Base-by-base conservation (phyloP, 2,888 invertebrate genomes). In the Lycaena phlaeas region DNA sequence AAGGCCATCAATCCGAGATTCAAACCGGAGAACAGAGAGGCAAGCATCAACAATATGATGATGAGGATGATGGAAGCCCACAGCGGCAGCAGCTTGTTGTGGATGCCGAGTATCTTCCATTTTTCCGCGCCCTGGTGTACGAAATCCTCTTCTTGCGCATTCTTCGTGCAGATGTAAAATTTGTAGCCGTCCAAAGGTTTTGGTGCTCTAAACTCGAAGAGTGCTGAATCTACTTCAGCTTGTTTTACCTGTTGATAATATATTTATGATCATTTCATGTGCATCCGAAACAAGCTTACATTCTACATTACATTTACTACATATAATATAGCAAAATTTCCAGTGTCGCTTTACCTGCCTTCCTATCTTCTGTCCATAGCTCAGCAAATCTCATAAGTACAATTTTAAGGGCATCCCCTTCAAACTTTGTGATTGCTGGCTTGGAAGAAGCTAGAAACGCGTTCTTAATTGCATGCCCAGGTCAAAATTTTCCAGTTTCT, bases 1-100 rank as follows among this genome's bases (percentile, higher is more conserved):
- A 99, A 75, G 0, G 98, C 92, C 98, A 99, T 97, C 9, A 99
- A 86, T 30, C 99, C 95, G 37, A 99, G 87, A 72, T 99, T 99
- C 5, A 99, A 86, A 1, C 99, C 99, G 44, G 98, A 98, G 81
- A 99, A 99, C 0, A 99, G 85, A 0, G 97, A 96, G 0, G 98
- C 99, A 55, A 98, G 89, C 52, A 88, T 75, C 14, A 99, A 86
- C 31, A 98, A 91, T 0, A 82, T 69, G 2, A 90, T 59, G 45
- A 96, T 92, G 6, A 95, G 88, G 9, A 88, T 56, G 17, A 95
- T 85, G 31, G 93, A 89, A 0, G 90, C 86, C 95, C 95, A 95
- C 0, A 93, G 56, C 0, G 96, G 95, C 17, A 96, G 64, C 0
- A 93, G 59, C 53, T 89, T 89, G 66, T 91, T 87, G 70, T 91